Evolutionary conservation across 2,113 vertebrate species (phyloP).

Genomic region (Geococcyx californianus): DNA sequence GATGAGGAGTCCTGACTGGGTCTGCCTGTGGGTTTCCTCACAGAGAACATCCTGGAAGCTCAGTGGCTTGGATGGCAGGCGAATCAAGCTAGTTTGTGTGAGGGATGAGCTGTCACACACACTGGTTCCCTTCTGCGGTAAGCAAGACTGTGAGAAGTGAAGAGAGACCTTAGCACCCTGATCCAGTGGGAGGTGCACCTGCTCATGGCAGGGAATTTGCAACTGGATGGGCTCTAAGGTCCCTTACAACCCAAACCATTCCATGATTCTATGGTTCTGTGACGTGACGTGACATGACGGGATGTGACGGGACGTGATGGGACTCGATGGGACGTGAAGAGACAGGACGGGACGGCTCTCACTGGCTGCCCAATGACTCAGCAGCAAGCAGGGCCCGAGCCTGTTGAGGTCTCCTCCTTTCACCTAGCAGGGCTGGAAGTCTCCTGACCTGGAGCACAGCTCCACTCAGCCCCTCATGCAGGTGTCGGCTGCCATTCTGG

Average conservation of each 20-base stretch:
- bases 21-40: background rate
- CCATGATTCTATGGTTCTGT: too few relatives aligned
- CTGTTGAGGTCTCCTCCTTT: accelerated
- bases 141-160: background rate
- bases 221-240: too few relatives aligned
- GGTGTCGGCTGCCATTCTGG: background rate
- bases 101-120: accelerated
- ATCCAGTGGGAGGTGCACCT: too few relatives aligned
- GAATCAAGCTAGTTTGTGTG: background rate
- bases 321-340: too few relatives aligned
- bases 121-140: background rate
- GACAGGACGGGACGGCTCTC: background rate
- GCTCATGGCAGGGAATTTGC: too few relatives aligned
- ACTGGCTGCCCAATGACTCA: background rate
- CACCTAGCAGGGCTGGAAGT: background rate
- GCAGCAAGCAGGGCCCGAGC: accelerated
- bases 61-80: background rate
- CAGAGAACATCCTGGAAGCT: background rate
- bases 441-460: accelerated
- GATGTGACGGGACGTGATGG: too few relatives aligned
- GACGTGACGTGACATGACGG: background rate
- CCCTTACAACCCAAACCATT: too few relatives aligned
- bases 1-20: background rate
- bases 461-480: background rate
- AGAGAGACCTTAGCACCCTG: background rate